phyloP scores from a whole-genome alignment of 2,797 vertebrate species.

The Scleropages formosus region DNA sequence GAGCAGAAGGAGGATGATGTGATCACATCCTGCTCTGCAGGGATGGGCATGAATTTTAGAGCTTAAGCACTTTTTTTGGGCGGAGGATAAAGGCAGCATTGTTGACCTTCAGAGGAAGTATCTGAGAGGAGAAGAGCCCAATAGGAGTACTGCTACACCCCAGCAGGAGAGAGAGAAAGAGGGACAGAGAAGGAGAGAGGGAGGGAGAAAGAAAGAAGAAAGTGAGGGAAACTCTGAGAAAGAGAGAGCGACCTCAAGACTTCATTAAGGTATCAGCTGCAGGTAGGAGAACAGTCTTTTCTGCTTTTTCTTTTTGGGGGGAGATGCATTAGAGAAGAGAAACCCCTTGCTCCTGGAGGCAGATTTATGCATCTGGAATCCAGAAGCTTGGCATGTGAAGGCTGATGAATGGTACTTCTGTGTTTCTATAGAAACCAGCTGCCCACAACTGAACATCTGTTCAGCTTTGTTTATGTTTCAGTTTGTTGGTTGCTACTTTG shows the following conservation, averaged over 20 bases:
- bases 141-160: constrained; percentile 23
- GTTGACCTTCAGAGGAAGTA: constrained; percentile 46
- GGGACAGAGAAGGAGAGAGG: constrained; percentile 40
- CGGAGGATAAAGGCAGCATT: constrained; percentile 37
- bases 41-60: constrained; percentile 40
- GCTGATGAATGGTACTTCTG: constrained; percentile 40
- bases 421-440: constrained; percentile 63
- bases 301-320: constrained; percentile 34
- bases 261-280: constrained; percentile 68
- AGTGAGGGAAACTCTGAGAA: constrained; percentile 30
- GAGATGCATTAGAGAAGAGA: not conserved
- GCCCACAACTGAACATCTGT: constrained; percentile 43
- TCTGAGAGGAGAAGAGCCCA: constrained; percentile 28
- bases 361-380: constrained; percentile 27
- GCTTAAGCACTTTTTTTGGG: constrained; percentile 33
- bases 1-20: constrained; percentile 24
- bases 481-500: not conserved
- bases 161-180: constrained; percentile 32
- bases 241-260: constrained; percentile 41
- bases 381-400: constrained; percentile 41
- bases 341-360: constrained; percentile 29
- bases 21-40: constrained; percentile 26
- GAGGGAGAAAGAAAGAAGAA: constrained; percentile 23
- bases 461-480: not conserved
- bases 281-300: constrained; percentile 66